Conservation (phyloP, 2,888 invertebrate genomes). For the Cosmia trapezina region DNA sequence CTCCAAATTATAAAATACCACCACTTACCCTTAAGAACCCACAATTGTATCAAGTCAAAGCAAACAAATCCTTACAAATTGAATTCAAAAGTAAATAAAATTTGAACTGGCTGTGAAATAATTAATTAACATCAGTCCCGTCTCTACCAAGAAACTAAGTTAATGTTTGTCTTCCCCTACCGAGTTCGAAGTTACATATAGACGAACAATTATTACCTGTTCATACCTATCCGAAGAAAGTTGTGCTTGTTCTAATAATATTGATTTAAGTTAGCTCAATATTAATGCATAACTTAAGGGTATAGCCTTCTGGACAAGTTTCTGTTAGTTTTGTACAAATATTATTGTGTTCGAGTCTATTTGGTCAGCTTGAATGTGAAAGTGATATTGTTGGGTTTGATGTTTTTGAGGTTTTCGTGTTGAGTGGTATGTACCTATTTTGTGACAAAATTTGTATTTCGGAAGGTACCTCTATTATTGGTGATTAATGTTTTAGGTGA, state of each 20-base stretch:
- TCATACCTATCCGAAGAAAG: slow-evolving; percentile 74
- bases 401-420: slow-evolving; percentile 52
- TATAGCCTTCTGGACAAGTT: slow-evolving; percentile 64
- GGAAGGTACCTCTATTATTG: not conserved
- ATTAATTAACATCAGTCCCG: slow-evolving; percentile 81
- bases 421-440: slow-evolving; percentile 21
- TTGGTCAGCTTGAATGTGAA: slow-evolving; percentile 72
- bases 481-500: too few relatives aligned
- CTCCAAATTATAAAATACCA: slow-evolving; percentile 7
- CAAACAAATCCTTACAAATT: slow-evolving; percentile 57
- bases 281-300: slow-evolving; percentile 74
- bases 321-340: slow-evolving; percentile 72
- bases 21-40: slow-evolving; percentile 8
- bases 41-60: slow-evolving; percentile 47
- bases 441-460: not conserved
- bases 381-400: slow-evolving; percentile 70
- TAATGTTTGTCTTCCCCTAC: slow-evolving; percentile 85
- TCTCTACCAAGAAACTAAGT: slow-evolving; percentile 80
- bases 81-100: slow-evolving; percentile 71
- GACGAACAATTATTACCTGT: slow-evolving; percentile 76
- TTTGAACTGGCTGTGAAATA: slow-evolving; percentile 78
- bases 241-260: slow-evolving; percentile 81
- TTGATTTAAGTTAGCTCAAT: slow-evolving; percentile 78
- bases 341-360: slow-evolving; percentile 70
- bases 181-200: slow-evolving; percentile 79